Percentiles rank a stretch among this genome's conserved stretches.
Evolutionary conservation across 2,888 invertebrate genomes (phyloP).

Genomic region (Orthosia gracilis): DNA sequence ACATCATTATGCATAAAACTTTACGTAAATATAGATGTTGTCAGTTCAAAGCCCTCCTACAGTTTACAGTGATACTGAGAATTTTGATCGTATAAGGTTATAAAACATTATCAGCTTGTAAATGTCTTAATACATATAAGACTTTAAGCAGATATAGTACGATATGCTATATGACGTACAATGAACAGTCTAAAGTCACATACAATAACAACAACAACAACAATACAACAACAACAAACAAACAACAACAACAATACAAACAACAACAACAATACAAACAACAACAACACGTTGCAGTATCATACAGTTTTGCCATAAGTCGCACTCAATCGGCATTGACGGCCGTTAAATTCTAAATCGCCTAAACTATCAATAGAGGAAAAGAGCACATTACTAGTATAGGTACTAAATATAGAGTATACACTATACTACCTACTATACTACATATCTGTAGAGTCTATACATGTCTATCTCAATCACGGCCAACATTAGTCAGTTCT

Average conservation of each 20-base stretch:
- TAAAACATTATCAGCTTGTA: neutral
- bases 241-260: too few species aligned
- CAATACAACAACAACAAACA: too few species aligned
- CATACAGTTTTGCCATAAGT: neutral
- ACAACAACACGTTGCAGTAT: too few species aligned
- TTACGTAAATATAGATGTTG: constrained; percentile 47
- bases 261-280: too few species aligned
- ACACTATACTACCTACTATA: too few species aligned
- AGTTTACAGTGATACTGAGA: constrained; percentile 26
- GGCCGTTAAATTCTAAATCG: neutral
- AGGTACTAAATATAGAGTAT: too few species aligned
- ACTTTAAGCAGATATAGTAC: neutral
- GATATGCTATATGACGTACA: too few species aligned
- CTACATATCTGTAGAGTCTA: too few species aligned
- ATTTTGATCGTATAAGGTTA: constrained; percentile 1
- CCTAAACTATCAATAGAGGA: neutral
- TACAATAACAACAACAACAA: too few species aligned
- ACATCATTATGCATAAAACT: constrained; percentile 43
- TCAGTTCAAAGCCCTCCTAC: constrained; percentile 51
- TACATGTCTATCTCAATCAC: neutral
- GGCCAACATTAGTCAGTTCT: neutral
- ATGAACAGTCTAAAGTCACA: neutral
- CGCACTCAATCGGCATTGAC: neutral
- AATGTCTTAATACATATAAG: neutral
- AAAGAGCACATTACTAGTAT: too few species aligned